phyloP scores from a whole-genome alignment of 37 sponge, comb jelly and placozoan species.

The Diacarnus erythraeanus region DNA sequence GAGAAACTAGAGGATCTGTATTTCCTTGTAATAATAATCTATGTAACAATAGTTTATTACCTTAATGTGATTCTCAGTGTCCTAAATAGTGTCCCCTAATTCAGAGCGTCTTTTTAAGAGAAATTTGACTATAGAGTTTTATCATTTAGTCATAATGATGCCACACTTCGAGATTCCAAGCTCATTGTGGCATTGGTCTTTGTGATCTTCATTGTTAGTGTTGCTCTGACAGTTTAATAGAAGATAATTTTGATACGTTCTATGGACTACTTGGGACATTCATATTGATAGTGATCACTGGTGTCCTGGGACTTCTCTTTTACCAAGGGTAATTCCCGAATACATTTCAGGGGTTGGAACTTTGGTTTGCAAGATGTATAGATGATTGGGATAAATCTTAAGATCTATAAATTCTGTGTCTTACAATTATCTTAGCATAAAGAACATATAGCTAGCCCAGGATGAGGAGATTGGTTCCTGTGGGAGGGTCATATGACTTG shows the following conservation, averaged over 20 bases:
- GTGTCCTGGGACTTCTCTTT: slow-evolving; percentile 42
- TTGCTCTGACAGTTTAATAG: slow-evolving; percentile 31
- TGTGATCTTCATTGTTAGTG: slow-evolving; percentile 12
- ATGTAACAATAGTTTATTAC: no score
- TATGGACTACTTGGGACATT: slow-evolving; percentile 24
- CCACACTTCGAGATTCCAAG: slow-evolving; percentile 55
- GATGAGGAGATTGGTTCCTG: background rate
- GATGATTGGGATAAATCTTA: no score
- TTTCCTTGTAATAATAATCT: no score
- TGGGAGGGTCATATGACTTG: background rate
- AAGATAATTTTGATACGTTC: background rate
- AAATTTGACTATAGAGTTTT: background rate
- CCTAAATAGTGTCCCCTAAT: no score
- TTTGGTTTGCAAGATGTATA: no score
- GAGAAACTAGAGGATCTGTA: background rate
- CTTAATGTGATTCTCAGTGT: no score
- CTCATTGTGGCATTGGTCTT: slow-evolving; percentile 44
- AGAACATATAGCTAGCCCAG: no score
- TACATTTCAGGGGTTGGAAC: no score
- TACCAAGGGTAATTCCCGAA: slow-evolving; percentile 33
- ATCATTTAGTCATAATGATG: background rate
- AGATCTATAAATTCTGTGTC: no score
- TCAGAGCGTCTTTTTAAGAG: background rate
- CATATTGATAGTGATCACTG: slow-evolving; percentile 24
- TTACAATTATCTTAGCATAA: no score